A percentile compares a stretch with the other conserved stretches of the same genome.
Conservation (phyloP, 2,888 invertebrate genomes). For the Ornithoptera priamus region DNA sequence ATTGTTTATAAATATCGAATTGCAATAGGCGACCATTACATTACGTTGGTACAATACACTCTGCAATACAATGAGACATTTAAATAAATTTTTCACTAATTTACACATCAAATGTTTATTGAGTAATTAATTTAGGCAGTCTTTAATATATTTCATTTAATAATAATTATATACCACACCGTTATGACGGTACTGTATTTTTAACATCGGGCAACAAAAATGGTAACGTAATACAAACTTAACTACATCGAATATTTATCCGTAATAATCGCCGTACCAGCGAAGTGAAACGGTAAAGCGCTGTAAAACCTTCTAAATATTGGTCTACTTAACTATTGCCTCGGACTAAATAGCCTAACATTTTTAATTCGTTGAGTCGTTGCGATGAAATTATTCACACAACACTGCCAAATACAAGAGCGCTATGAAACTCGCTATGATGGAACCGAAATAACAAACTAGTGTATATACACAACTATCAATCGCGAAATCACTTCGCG, state of each 20-base stretch:
- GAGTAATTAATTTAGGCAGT: slow-evolving; percentile 78
- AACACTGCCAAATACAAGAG: slow-evolving; percentile 31
- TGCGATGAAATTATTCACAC: slow-evolving; percentile 47
- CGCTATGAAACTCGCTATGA: slow-evolving; percentile 30
- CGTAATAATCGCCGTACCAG: slow-evolving; percentile 69
- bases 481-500: slow-evolving; percentile 3
- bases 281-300: slow-evolving; percentile 71
- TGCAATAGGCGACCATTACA: slow-evolving; percentile 33
- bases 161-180: slow-evolving; percentile 62
- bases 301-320: slow-evolving; percentile 77
- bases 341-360: slow-evolving; percentile 49
- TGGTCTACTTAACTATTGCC: slow-evolving; percentile 78
- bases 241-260: slow-evolving; percentile 61
- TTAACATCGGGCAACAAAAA: slow-evolving; percentile 64
- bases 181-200: slow-evolving; percentile 64
- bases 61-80: slow-evolving; percentile 45
- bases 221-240: slow-evolving; percentile 70
- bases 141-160: slow-evolving; percentile 74
- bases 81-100: slow-evolving; percentile 58
- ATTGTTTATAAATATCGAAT: slow-evolving; percentile 30
- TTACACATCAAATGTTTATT: slow-evolving; percentile 63
- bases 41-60: slow-evolving; percentile 33
- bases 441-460: slow-evolving; percentile 40
- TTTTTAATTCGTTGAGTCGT: slow-evolving; percentile 60
- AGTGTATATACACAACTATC: slow-evolving; percentile 32